These are phyloP conservation scores for Ailurus styani DNA, from an alignment of 2,113 vertebrate genomes.

Conservation along the genomic window DNA sequence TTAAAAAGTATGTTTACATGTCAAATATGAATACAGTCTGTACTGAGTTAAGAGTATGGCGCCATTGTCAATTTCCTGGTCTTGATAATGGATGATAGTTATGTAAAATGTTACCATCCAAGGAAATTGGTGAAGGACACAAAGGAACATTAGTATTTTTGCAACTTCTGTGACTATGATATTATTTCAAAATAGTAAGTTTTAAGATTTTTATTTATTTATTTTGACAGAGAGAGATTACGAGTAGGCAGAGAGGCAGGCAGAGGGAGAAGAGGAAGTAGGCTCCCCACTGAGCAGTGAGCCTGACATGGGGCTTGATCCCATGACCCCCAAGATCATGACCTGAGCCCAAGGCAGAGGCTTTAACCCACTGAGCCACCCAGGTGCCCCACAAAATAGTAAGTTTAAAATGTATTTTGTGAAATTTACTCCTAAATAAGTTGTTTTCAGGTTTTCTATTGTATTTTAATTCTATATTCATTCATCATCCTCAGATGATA, in stretches of 20 bases:
- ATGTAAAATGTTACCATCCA: not conserved
- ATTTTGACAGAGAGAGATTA: no score
- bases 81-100: not conserved
- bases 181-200: not conserved
- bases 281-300: no score
- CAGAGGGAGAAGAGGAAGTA: no score
- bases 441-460: not conserved
- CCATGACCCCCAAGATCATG: no score
- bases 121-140: not conserved
- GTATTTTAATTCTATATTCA: not conserved
- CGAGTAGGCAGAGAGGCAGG: no score
- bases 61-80: not conserved
- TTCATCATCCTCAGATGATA: not conserved
- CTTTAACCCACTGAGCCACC: no score
- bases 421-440: not conserved
- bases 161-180: not conserved
- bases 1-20: not conserved
- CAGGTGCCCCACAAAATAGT: no score
- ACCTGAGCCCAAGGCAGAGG: no score
- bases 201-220: no score
- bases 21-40: not conserved
- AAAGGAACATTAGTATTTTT: not conserved
- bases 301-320: no score
- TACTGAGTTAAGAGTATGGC: not conserved
- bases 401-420: not conserved